Evolutionary conservation across 2,888 invertebrate species (phyloP), one percentile per base, ranked within the genome.

Genomic region (Nymphalis urticae): DNA sequence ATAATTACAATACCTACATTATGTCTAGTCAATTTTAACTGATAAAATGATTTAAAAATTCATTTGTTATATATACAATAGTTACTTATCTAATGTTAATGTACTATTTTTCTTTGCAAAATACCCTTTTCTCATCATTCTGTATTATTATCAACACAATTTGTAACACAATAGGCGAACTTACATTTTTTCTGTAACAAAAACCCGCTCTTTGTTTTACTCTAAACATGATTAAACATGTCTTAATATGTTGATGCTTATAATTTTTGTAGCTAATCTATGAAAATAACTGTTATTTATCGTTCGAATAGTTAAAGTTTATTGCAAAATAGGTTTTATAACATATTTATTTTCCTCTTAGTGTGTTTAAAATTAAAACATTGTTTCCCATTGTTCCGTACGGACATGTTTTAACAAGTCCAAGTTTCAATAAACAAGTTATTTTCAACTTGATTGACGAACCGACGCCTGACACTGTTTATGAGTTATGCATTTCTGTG

Each of bases 371-470:
- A 48, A 61, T 48, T 47, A 48, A 61, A 59, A 19, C 10, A 10
- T 61, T 42, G 48, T 61, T 48, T 27, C 59, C 53, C 62, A 71
- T 71, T 71, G 65, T 68, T 68, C 62, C 63, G 65, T 51, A 53
- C 58, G 58, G 76, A 74, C 78, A 76, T 73, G 78, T 77, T 76
- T 71, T 62, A 73, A 80, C 80, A 78, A 72, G 79, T 79, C 73
- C 63, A 66, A 62, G 59, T 69, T 64, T 59, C 73, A 76, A 78
- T 85, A 87, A 87, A 87, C 85, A 84, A 62, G 70, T 73, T 88
- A 89, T 88, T 88, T 89, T 81, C 66, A 80, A 76, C 79, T 77
- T 81, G 83, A 89, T 85, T 84, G 84, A 87, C 83, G 84, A 81
- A 73, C 72, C 69, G 73, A 70, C 70, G 69, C 59, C 76, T 76